Evolutionary conservation across 2,888 invertebrate species (phyloP).

Genomic region (Drosophila lacicola): DNA sequence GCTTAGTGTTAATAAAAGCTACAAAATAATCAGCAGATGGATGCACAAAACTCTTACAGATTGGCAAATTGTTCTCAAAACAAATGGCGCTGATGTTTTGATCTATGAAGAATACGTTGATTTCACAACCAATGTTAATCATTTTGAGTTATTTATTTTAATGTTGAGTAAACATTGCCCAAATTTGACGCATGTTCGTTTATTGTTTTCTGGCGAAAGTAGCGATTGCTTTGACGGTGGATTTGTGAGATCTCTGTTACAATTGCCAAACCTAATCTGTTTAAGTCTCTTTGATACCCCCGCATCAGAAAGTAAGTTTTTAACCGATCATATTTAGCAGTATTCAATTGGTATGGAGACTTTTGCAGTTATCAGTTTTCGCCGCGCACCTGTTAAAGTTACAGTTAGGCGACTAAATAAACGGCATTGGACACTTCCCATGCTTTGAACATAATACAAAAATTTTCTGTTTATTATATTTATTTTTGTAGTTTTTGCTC

Average conservation of each 20-base stretch:
- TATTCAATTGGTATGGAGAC: background rate
- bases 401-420: too few species aligned
- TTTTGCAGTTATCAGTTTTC: conserved; percentile 16
- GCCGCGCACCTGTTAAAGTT: background rate
- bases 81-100: conserved; percentile 7
- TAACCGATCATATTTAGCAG: conserved; percentile 1
- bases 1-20: conserved; percentile 3
- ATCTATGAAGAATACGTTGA: conserved; percentile 42
- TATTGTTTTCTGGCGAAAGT: conserved; percentile 19
- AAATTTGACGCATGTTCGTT: conserved; percentile 31
- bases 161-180: conserved; percentile 23
- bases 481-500: conserved; percentile 11
- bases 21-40: conserved; percentile 33
- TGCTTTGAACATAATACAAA: too few species aligned
- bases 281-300: conserved; percentile 22
- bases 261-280: conserved; percentile 20
- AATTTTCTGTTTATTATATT: background rate
- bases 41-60: conserved; percentile 31
- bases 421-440: too few species aligned
- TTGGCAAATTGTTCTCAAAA: conserved; percentile 19
- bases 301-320: conserved; percentile 19
- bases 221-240: conserved; percentile 16
- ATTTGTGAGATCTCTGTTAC: conserved; percentile 11
- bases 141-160: conserved; percentile 19
- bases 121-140: conserved; percentile 9